phyloP scores from a whole-genome alignment of 1,140 invertebrate genomes.

The Drosophila mauritiana region DNA sequence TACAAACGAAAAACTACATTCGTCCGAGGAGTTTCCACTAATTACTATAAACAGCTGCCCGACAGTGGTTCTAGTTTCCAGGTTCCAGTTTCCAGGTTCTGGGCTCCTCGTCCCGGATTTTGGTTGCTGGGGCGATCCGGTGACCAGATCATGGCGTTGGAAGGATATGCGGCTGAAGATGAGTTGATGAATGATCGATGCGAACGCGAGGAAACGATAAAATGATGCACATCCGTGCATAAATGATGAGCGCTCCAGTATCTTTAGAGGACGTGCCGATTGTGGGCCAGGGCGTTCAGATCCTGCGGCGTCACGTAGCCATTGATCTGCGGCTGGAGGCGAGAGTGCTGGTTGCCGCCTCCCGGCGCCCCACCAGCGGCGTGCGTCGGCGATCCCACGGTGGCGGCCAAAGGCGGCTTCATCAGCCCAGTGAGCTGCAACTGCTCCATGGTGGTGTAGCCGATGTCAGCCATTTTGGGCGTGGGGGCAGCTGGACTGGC shows the following conservation, averaged over 20 bases:
- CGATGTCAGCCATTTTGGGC: slow-evolving; percentile 40
- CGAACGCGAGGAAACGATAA: slow-evolving; percentile 2
- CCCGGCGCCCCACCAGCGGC: background rate
- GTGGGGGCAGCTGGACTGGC: background rate
- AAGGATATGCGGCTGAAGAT: slow-evolving; percentile 5
- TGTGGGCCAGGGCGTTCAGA: slow-evolving; percentile 66
- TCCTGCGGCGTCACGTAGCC: slow-evolving; percentile 73
- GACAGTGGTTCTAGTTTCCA: slow-evolving; percentile 6
- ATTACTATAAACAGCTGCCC: slow-evolving; percentile 51
- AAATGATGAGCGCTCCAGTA: slow-evolving; percentile 1
- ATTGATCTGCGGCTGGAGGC: slow-evolving; percentile 56
- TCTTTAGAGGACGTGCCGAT: slow-evolving; percentile 65
- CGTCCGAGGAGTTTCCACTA: slow-evolving; percentile 28
- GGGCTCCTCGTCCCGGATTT: background rate
- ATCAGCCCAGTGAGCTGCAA: slow-evolving; percentile 59
- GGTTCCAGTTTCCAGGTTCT: slow-evolving; percentile 1
- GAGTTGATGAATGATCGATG: slow-evolving; percentile 20
- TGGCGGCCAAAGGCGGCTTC: slow-evolving; percentile 33
- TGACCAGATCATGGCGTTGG: slow-evolving; percentile 19
- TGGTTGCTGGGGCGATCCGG: slow-evolving; percentile 12
- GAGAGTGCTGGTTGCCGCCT: slow-evolving; percentile 7
- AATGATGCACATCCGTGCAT: background rate
- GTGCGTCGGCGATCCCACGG: slow-evolving; percentile 7
- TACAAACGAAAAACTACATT: slow-evolving; percentile 27
- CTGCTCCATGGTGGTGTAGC: slow-evolving; percentile 72